Conservation (phyloP, 53 echinoderm and acorn worm genomes). For the Paracentrotus lividus region DNA sequence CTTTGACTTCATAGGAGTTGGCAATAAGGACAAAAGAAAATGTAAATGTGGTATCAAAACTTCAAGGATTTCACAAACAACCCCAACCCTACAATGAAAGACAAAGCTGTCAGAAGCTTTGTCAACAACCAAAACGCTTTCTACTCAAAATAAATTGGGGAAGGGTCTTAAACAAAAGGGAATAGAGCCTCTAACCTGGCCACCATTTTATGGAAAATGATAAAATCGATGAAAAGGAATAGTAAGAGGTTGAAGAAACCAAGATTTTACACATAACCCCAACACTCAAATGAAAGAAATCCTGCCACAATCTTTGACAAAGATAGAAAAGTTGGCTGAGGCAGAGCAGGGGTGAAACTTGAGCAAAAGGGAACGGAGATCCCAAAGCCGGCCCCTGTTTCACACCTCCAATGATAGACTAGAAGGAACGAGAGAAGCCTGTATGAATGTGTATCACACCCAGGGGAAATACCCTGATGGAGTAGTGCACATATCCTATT, state of each 20-base stretch:
- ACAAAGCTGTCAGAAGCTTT: too few relatives aligned
- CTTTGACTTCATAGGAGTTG: too few relatives aligned
- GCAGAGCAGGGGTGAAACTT: not conserved
- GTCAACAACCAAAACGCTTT: too few relatives aligned
- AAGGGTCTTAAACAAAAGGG: too few relatives aligned
- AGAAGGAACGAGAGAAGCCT: not conserved
- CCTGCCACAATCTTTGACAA: constrained; percentile 22
- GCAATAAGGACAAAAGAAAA: too few relatives aligned
- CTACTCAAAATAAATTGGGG: too few relatives aligned
- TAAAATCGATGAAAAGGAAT: not conserved
- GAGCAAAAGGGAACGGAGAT: not conserved
- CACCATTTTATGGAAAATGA: too few relatives aligned
- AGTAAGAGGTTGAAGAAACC: not conserved
- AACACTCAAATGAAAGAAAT: not conserved
- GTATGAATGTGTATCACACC: constrained; percentile 39
- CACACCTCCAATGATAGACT: constrained; percentile 4
- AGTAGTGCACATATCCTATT: not conserved
- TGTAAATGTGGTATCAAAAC: too few relatives aligned
- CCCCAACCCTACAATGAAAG: too few relatives aligned
- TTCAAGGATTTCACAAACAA: too few relatives aligned
- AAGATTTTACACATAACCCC: not conserved
- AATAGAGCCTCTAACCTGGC: too few relatives aligned
- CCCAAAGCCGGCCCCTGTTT: not conserved
- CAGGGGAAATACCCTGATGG: constrained; percentile 45
- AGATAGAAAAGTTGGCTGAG: constrained; percentile 7